Conservation (phyloP, 1,140 invertebrate genomes). For the Drosophila ercepeae region DNA sequence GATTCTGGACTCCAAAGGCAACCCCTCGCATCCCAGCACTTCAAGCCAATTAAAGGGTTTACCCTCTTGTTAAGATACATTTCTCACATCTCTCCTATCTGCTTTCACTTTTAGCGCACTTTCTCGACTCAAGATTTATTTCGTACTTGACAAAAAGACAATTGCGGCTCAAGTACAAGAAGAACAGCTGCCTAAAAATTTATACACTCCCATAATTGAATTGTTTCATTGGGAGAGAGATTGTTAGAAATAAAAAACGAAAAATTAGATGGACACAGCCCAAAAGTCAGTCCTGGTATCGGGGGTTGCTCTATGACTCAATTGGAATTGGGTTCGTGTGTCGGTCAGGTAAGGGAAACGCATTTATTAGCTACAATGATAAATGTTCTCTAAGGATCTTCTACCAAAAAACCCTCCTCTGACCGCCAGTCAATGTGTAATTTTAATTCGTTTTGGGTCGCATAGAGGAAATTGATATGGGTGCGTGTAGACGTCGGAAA, state of each 20-base stretch:
- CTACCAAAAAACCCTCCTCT: conserved; percentile 21
- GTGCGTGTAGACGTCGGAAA: conserved; percentile 59
- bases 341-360: conserved; percentile 68
- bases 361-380: conserved; percentile 80
- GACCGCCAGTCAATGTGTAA: conserved; percentile 65
- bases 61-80: neutral
- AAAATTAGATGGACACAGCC: conserved; percentile 41
- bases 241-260: conserved; percentile 14
- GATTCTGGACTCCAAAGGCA: neutral
- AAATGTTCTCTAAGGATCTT: conserved; percentile 57
- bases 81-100: conserved; percentile 9
- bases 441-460: conserved; percentile 80
- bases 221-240: conserved; percentile 56
- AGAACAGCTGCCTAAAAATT: conserved; percentile 42
- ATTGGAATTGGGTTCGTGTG: conserved; percentile 57
- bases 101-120: conserved; percentile 42
- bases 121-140: conserved; percentile 27
- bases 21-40: conserved; percentile 33
- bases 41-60: conserved; percentile 52
- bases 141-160: conserved; percentile 53
- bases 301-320: conserved; percentile 60
- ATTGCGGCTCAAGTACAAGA: conserved; percentile 49
- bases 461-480: conserved; percentile 70
- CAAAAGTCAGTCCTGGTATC: conserved; percentile 30
- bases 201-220: conserved; percentile 52